phyloP scores from a whole-genome alignment of 2,888 invertebrate species.

The Sinopyrophorus schimmeli region DNA sequence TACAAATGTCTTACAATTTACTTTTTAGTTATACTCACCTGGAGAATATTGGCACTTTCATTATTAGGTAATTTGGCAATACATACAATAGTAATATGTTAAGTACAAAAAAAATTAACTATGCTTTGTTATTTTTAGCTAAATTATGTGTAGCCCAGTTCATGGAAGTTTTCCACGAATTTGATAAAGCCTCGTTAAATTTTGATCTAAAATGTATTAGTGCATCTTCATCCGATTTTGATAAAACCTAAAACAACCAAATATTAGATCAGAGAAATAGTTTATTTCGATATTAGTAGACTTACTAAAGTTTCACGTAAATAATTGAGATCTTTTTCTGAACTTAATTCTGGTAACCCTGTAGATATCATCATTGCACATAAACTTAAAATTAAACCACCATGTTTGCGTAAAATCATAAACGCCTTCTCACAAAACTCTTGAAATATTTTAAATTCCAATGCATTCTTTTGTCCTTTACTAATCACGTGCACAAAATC shows the following conservation, averaged over 20 bases:
- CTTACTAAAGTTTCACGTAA: slow-evolving; percentile 83
- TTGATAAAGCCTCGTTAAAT: slow-evolving; percentile 87
- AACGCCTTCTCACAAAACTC: slow-evolving; percentile 85
- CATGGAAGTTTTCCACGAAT: slow-evolving; percentile 90
- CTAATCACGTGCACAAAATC: slow-evolving; percentile 96
- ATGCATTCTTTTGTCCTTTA: slow-evolving; percentile 76
- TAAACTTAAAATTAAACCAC: slow-evolving; percentile 86
- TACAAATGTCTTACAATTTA: slow-evolving; percentile 5
- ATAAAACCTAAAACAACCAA: slow-evolving; percentile 82
- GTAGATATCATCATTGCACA: slow-evolving; percentile 99
- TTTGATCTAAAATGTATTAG: slow-evolving; percentile 84
- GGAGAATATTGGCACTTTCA: slow-evolving; percentile 30
- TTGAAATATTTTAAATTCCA: slow-evolving; percentile 84
- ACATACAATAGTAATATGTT: slow-evolving; percentile 18
- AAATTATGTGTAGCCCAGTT: slow-evolving; percentile 93
- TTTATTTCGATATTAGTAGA: too few relatives aligned
- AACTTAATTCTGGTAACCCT: slow-evolving; percentile 89
- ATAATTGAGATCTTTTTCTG: slow-evolving; percentile 90
- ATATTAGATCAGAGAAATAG: too few relatives aligned
- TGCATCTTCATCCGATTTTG: slow-evolving; percentile 83
- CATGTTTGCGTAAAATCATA: slow-evolving; percentile 82
- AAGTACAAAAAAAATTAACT: slow-evolving; percentile 25
- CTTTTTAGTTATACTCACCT: slow-evolving; percentile 18
- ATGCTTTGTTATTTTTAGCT: slow-evolving; percentile 80
- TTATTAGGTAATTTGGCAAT: slow-evolving; percentile 31